These are phyloP conservation scores for Polyommatus iphigenia DNA, from an alignment of 2,888 invertebrate genomes.

Conservation along the genomic window DNA sequence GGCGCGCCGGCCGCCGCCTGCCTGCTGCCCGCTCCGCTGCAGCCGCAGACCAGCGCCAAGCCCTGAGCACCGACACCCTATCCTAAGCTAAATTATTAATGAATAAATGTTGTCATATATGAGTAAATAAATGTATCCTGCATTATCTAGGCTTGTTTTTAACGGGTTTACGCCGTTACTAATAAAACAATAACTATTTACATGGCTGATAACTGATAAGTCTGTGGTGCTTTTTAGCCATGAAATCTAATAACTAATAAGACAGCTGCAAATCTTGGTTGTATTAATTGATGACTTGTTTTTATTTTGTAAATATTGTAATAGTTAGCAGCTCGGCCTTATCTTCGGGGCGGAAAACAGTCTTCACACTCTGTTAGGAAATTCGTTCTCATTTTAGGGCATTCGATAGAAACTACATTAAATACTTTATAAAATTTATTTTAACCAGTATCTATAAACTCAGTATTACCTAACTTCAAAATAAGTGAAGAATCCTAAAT, in stretches of 20 bases:
- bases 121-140: neutral
- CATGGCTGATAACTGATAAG: neutral
- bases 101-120: neutral
- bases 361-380: neutral
- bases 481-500: constrained; percentile 40
- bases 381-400: neutral
- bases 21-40: constrained; percentile 80
- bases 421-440: constrained; percentile 72
- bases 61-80: neutral
- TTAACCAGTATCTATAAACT: constrained; percentile 66
- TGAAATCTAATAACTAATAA: too few relatives aligned
- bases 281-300: too few relatives aligned
- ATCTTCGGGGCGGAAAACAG: too few relatives aligned
- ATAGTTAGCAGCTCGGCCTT: too few relatives aligned
- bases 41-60: constrained; percentile 67
- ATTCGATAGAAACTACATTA: constrained; percentile 44
- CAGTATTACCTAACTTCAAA: constrained; percentile 53
- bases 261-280: too few relatives aligned
- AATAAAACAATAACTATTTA: neutral
- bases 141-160: neutral
- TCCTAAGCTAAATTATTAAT: neutral
- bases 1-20: constrained; percentile 68
- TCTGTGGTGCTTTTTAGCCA: too few relatives aligned
- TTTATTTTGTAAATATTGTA: too few relatives aligned
- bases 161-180: neutral